Evolutionary conservation across 2,888 invertebrate species (phyloP).

Genomic region (Lasioglossum vierecki): DNA sequence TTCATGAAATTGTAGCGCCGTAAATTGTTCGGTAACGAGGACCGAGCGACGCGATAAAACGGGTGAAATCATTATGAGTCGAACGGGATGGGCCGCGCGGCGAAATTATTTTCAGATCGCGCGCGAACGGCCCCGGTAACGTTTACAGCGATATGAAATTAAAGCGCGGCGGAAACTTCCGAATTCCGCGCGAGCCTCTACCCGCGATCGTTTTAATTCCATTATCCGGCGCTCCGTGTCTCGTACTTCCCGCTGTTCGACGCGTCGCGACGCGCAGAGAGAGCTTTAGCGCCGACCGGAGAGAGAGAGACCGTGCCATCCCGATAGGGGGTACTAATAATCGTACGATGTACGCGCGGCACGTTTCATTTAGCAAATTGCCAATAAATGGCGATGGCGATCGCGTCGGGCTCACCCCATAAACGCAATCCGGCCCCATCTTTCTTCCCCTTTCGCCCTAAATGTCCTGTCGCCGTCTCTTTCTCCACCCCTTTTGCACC

Average conservation of each 20-base stretch:
- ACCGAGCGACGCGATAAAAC: constrained; percentile 40
- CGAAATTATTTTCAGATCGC: constrained; percentile 50
- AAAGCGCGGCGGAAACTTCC: constrained; percentile 29
- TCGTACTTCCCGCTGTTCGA: constrained; percentile 37
- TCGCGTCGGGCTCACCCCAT: constrained; percentile 74
- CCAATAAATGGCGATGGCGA: constrained; percentile 83
- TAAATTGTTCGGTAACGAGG: constrained; percentile 51
- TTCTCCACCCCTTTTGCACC: not conserved
- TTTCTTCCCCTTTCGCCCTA: constrained; percentile 61
- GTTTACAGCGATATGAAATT: constrained; percentile 52
- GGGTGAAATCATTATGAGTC: constrained; percentile 47
- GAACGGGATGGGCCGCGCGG: not conserved
- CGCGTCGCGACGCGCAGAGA: not conserved
- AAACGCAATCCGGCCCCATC: constrained; percentile 69
- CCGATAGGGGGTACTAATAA: constrained; percentile 76
- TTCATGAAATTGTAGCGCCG: constrained; percentile 34
- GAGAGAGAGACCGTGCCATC: constrained; percentile 43
- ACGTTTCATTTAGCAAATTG: constrained; percentile 84
- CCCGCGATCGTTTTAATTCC: constrained; percentile 63
- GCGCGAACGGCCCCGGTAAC: constrained; percentile 32
- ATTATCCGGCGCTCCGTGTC: constrained; percentile 40
- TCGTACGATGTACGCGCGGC: constrained; percentile 78
- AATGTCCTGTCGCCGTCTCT: constrained; percentile 33
- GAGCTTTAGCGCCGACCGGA: constrained; percentile 3
- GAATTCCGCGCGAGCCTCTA: constrained; percentile 33